Evolutionary conservation across 2,113 vertebrate species (phyloP), one percentile per base, ranked within the genome.

Genomic region (Brachyhypopomus gauderio): DNA sequence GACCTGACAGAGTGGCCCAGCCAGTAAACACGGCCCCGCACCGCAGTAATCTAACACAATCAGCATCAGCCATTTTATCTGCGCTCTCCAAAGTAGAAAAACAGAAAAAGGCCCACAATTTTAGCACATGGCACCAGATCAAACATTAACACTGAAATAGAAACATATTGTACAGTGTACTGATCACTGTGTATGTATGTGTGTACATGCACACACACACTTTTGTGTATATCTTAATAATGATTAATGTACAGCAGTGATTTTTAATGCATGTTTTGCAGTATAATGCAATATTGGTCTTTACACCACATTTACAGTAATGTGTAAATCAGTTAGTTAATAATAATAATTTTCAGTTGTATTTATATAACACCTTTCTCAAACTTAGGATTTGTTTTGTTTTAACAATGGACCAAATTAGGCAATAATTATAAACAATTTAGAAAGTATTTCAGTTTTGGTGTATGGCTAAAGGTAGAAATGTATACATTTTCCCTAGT

Each of bases 11-110:
- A 86, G 84, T 59, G 85, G 87, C 84, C 74, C 63, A 88, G 90
- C 87, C 87, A 83, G 79, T 86, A 85, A 73, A 80, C 71, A 69
- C 79, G 22, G 72, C 86, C 88, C 82, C 85, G 86, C 88, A 85
- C 88, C 87, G 77, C 76, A 88, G 82, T 85, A 87, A 88, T 89
- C 88, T 79, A 66, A 87, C 81, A 82, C 86, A 86, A 90, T 91
- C 88, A 89, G 76, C 84, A 84, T 91, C 89, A 88, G 86, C 23
- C 64, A 41, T 36, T 75, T 41, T 75, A 83, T 73, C 83, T 45
- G 36, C 52, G 14, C 30, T 64, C 62, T 74, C 38, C 45, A 52
- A 11, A 12, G 12, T 8, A 14, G 2, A 52, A 52, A 52, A 52
- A 52, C 48, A 38, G 48, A 62, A 85, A 78, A 56, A 41, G 12